phyloP scores from a whole-genome alignment of 2,113 vertebrate species.

The Cheirogaleus medius region DNA sequence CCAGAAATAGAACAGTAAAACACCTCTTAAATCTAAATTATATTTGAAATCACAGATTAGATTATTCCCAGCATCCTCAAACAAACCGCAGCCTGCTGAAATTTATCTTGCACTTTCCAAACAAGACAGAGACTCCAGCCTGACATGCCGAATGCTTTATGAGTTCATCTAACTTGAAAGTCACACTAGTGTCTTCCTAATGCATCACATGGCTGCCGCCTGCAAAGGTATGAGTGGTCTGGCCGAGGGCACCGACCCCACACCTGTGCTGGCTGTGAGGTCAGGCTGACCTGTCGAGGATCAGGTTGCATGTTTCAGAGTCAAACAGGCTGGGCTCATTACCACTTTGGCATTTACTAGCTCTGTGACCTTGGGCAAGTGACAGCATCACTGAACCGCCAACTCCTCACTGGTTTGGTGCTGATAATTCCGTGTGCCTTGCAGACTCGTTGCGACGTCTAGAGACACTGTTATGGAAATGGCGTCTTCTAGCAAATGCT shows the following conservation, averaged over 20 bases:
- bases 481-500: not conserved
- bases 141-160: constrained; percentile 43
- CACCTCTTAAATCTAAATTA: constrained; percentile 78
- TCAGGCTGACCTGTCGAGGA: not conserved
- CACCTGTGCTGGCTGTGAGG: not conserved
- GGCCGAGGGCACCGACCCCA: not conserved
- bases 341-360: not conserved
- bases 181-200: constrained; percentile 4
- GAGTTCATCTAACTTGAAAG: constrained; percentile 44
- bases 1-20: constrained; percentile 55
- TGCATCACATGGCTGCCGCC: not conserved
- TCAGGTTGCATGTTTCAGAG: not conserved
- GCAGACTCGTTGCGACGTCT: not conserved
- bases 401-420: not conserved
- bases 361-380: not conserved
- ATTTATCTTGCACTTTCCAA: constrained; percentile 79
- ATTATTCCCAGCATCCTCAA: constrained; percentile 76
- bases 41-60: constrained; percentile 80
- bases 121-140: not conserved
- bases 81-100: constrained; percentile 67
- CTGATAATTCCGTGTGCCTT: not conserved
- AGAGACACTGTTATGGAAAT: not conserved
- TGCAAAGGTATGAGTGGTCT: not conserved
- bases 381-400: not conserved
- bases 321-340: not conserved